Percentiles rank a stretch among this genome's conserved stretches.
Conservation (phyloP, 2,113 vertebrate genomes). For the Cryptotis parvus region DNA sequence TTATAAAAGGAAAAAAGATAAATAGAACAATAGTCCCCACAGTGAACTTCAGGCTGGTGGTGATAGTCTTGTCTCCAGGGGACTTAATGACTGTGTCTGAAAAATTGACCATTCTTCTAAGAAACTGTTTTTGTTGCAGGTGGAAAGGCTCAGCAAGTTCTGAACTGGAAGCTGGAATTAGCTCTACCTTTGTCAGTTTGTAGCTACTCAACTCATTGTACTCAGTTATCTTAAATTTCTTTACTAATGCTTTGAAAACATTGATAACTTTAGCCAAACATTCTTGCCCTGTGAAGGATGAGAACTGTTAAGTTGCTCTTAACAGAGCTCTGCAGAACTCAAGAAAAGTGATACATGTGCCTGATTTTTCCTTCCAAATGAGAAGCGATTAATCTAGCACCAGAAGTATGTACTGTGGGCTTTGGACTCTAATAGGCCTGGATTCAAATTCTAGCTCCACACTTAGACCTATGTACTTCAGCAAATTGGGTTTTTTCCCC, state of each 20-base stretch:
- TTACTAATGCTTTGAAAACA: conserved; percentile 22
- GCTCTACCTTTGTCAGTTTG: background rate
- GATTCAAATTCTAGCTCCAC: background rate
- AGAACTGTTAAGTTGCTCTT: background rate
- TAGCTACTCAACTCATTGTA: conserved; percentile 11
- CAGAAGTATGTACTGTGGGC: background rate
- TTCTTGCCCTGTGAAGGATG: background rate
- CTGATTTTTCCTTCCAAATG: background rate
- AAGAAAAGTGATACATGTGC: rapidly evolving
- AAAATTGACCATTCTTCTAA: background rate
- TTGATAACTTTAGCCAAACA: background rate
- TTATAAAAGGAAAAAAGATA: background rate
- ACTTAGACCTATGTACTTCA: background rate
- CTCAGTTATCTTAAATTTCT: background rate
- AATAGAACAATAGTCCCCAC: background rate
- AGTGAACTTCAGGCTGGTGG: background rate
- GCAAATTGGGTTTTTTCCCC: background rate
- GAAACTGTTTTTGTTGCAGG: background rate
- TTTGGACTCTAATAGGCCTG: background rate
- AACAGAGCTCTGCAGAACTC: rapidly evolving
- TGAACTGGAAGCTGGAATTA: background rate
- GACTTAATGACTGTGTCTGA: background rate
- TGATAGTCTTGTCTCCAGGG: background rate
- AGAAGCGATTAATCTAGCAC: too few relatives aligned
- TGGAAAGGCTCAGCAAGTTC: background rate